Conservation (phyloP, 1,140 invertebrate genomes). For the Formica exsecta region DNA sequence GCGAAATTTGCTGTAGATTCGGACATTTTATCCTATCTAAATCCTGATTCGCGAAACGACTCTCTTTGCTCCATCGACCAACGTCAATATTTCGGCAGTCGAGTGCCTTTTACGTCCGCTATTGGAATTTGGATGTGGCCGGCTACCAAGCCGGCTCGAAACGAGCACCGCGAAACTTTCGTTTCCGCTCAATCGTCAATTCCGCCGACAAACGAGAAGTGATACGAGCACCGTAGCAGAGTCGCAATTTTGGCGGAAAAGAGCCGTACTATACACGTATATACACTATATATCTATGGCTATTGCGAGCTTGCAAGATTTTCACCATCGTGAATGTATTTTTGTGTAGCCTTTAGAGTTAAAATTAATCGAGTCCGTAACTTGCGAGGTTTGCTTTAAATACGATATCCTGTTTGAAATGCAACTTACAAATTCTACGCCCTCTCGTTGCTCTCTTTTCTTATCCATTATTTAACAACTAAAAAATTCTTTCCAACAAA, state of each 20-base stretch:
- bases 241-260: conserved; percentile 59
- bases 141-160: conserved; percentile 43
- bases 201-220: conserved; percentile 59
- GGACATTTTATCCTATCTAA: neutral
- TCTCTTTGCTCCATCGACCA: conserved; percentile 36
- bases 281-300: neutral
- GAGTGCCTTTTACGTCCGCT: conserved; percentile 55
- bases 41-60: conserved; percentile 37
- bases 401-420: neutral
- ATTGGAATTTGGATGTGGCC: conserved; percentile 54
- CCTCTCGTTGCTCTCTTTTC: neutral
- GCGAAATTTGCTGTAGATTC: neutral
- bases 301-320: neutral
- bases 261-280: neutral
- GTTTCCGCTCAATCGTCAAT: conserved; percentile 61
- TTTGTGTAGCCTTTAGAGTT: neutral
- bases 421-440: neutral
- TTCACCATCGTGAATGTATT: neutral
- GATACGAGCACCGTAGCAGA: conserved; percentile 43
- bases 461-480: neutral
- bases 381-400: neutral
- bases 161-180: conserved; percentile 58
- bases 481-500: neutral
- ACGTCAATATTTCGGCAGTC: conserved; percentile 46
- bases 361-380: neutral